phyloP scores from a whole-genome alignment of 1,140 invertebrate species.

The Drosophila oshimai region DNA sequence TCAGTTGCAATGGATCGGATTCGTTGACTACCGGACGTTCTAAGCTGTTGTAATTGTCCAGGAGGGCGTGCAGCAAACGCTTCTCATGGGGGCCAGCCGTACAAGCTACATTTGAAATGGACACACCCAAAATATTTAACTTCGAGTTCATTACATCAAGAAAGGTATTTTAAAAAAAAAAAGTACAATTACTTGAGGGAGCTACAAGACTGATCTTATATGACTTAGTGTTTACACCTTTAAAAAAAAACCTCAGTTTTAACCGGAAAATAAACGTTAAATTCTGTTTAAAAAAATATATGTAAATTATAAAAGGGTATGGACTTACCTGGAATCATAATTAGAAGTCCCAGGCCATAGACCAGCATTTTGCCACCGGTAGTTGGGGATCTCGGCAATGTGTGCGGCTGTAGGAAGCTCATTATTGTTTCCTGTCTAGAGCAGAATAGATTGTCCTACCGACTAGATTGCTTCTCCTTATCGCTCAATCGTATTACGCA shows the following conservation, averaged over 20 bases:
- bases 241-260: no score
- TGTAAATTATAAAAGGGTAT: no score
- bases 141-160: neutral
- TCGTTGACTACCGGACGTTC: constrained; percentile 98
- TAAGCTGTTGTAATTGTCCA: constrained; percentile 97
- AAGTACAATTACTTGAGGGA: no score
- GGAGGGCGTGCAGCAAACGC: constrained; percentile 93
- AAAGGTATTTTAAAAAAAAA: neutral
- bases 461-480: constrained; percentile 14
- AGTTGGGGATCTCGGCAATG: constrained; percentile 14
- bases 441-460: constrained; percentile 3
- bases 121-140: neutral
- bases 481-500: neutral
- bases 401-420: constrained; percentile 29
- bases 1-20: constrained; percentile 96
- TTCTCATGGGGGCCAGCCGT: constrained; percentile 95
- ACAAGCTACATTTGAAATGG: constrained; percentile 86
- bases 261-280: no score
- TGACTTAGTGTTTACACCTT: no score
- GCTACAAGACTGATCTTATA: no score
- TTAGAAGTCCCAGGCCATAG: constrained; percentile 53
- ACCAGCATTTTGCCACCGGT: constrained; percentile 40
- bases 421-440: constrained; percentile 17
- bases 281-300: no score
- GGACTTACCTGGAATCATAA: constrained; percentile 69